Evolutionary conservation across 2,888 invertebrate species (phyloP), one percentile per base, ranked within the genome.

Genomic region (Palloptera scutellata): DNA sequence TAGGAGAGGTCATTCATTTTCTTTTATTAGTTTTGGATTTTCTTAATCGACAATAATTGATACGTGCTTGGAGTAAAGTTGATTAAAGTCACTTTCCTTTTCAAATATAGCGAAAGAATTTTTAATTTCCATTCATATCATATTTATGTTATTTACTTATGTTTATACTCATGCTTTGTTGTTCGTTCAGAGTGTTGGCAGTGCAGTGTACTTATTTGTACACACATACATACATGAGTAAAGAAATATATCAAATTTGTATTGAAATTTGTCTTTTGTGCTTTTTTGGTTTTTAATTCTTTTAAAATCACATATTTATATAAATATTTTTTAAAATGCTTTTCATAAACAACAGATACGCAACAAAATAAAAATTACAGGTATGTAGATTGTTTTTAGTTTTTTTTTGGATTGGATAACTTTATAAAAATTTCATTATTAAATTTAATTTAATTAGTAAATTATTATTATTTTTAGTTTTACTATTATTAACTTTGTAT

Each of bases 221-320:
- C n/a, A 59, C 52, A 65, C 6, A 48, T 30, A 30, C 30, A 30
- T 30, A 30, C 30, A 30, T 30, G 6, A 48, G 15, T 48, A 48
- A 48, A 30, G 30, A 30, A 30, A 30, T 30, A 30, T 30, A 30
- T 30, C 2, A 30, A 30, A 30, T 30, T 30, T 30, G 6, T 30
- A 6, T 30, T 30, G 6, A 30, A 30, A 4, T 30, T 64, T 64
- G 48, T 51, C 51, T 19, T 30, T 65, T 42, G 13, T 43, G 13
- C 43, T 66, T 41, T 61, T 43, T 9, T 66, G 20, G 20, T 12
- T 17, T 48, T 20, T 48, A 52, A n/a, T 64, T 15, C 5, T 57
- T 15, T 41, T 45, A 63, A 63, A 63, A 63, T 54, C 62, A 63
- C 62, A 55, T 42, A 45, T 63, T 54, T 20, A n/a, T 30, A 10